Base-by-base conservation (phyloP, 1,140 invertebrate genomes). In the Bombus haemorrhoidalis region DNA sequence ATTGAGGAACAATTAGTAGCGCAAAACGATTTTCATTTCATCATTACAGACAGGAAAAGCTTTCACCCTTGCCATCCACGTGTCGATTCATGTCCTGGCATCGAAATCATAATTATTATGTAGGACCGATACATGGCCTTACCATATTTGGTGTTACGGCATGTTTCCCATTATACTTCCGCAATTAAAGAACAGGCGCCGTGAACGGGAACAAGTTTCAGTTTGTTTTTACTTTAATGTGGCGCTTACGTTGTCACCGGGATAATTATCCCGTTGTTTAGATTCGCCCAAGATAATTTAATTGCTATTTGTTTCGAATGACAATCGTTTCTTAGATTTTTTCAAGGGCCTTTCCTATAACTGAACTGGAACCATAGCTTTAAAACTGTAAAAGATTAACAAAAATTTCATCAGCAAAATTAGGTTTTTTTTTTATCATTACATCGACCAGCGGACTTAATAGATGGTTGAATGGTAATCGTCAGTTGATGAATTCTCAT, bases 81-180 rank as follows among this genome's bases (percentile, higher is more conserved):
- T 62, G 73, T 47, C 9, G 2, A 71, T 59, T 62, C 53, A 59
- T 41, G 13, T n/a, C 18, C 28, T 68, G 2, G 5, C 3, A 39
- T 83, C 15, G 57, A 34, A 68, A 39, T 25, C 25, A 34, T 81
- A 86, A 85, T 84, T 62, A 80, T 79, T 72, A 84, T 84, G 76
- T 34, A 72, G 43, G 32, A 37, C 18, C 39, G 28, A 83, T 28
- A 76, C 10, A 41, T 32, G n/a, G 22, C 10, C 12, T n/a, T 34
- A 32, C 83, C 66, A 37, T 84, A 57, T 71, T 71, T 32, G 66
- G 66, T 28, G 28, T 84, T 84, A 80, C 76, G 66, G 28, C 68
- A 43, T 32, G 66, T 68, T 62, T 34, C 39, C 32, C 53, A 79
- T 84, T 79, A 72, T 79, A 37, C 76, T 84, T 84, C 76, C 83